Base-by-base conservation (phyloP, 2,888 invertebrate species). In the Cataglyphis albicans region DNA sequence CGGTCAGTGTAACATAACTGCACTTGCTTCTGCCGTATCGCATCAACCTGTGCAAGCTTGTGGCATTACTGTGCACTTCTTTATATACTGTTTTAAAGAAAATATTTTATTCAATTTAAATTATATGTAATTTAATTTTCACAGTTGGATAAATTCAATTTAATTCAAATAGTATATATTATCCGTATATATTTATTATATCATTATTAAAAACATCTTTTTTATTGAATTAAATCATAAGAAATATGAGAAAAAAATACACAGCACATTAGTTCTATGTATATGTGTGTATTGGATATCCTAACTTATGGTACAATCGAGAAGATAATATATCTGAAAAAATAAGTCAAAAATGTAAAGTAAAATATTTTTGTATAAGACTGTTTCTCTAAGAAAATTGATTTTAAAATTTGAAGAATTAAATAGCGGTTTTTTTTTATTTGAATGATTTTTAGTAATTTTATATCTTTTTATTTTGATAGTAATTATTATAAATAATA, bases 1-100 rank as follows among this genome's bases (percentile, higher is more conserved):
- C 92, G 92, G 92, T 92, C 92, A 92, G 91, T 92, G 89, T 92
- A 92, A 92, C 92, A 92, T 92, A 92, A 92, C 92, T 92, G 92
- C 92, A 92, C 90, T 92, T 91, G 87, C 90, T 86, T 84, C 88
- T 88, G 88, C 76, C 73, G 57, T 81, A 81, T 44, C 84, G 55
- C 41, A 86, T 84, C 81, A 85, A 85, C 86, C 86, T 87, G 88
- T 72, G 82, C 64, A 81, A 84, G 83, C 84, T 84, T 83, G 81
- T 86, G 67, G 87, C 86, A 81, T 88, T 87, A 83, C 87, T 84
- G 87, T 89, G 84, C 81, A 85, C 81, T 70, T 70, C 57, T 35
- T 67, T 74, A 41, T 25, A 72, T 75, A 55, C 63, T 73, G 59
- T 84, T 70, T 68, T 15, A 18, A 44, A 7, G 0, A 21, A 25